phyloP scores from a whole-genome alignment of 2,113 vertebrate species.

The Chloroceryle aenea region DNA sequence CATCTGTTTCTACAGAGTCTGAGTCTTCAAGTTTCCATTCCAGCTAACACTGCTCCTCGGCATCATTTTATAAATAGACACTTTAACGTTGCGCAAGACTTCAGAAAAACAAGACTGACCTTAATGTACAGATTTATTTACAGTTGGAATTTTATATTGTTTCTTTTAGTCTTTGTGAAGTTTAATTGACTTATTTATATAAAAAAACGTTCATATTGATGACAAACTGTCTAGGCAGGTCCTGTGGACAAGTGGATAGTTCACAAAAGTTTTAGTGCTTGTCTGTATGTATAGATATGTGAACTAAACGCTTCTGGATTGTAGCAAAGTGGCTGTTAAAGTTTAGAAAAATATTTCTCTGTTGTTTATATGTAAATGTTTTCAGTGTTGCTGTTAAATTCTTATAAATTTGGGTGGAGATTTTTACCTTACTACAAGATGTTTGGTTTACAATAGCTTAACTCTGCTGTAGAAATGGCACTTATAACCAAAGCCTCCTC shows the following conservation, averaged over 20 bases:
- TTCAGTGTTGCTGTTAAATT: conserved; percentile 66
- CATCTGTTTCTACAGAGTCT: conserved; percentile 95
- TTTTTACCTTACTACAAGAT: conserved; percentile 38
- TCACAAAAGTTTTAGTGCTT: conserved; percentile 61
- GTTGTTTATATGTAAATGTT: conserved; percentile 75
- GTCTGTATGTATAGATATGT: conserved; percentile 57
- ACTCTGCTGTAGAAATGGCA: conserved; percentile 72
- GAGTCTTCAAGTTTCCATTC: conserved; percentile 97
- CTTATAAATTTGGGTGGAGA: conserved; percentile 19
- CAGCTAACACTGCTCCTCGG: conserved; percentile 82
- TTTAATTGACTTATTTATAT: conserved; percentile 84
- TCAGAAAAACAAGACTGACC: conserved; percentile 79
- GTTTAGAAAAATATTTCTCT: conserved; percentile 67
- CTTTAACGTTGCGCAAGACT: conserved; percentile 48
- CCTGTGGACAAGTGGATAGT: conserved; percentile 79
- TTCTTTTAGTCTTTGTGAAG: conserved; percentile 71
- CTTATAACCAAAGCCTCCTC: conserved; percentile 77
- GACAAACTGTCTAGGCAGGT: conserved; percentile 78
- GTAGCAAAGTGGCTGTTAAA: conserved; percentile 58
- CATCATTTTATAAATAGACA: conserved; percentile 56
- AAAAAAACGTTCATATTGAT: conserved; percentile 61
- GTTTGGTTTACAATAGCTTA: conserved; percentile 73
- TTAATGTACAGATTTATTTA: conserved; percentile 83
- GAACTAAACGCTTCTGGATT: conserved; percentile 68
- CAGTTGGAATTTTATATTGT: conserved; percentile 74